These are phyloP conservation scores for Pocillopora damicornis DNA, from an alignment of 64 coral and sea anemone species.

Conservation along the genomic window DNA sequence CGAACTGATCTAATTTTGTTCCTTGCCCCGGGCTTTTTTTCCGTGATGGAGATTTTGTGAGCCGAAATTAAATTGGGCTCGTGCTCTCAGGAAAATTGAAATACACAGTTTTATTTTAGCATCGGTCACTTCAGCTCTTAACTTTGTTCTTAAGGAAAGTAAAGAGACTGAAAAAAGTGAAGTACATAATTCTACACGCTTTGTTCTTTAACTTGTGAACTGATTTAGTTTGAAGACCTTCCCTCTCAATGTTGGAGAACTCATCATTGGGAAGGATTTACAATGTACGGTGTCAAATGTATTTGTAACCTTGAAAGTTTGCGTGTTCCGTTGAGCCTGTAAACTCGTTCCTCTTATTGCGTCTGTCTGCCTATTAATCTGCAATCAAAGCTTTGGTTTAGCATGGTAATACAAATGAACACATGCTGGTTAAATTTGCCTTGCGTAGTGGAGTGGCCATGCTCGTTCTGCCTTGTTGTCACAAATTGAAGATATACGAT, in stretches of 20 bases:
- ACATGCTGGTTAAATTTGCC: neutral
- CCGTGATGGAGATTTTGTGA: neutral
- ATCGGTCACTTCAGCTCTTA: neutral
- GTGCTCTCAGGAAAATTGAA: neutral
- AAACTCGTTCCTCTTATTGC: constrained; percentile 8
- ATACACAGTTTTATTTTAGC: neutral
- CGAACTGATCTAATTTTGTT: neutral
- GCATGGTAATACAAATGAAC: neutral
- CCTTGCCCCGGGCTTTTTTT: neutral
- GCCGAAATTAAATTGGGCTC: constrained; percentile 3
- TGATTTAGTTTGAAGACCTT: neutral
- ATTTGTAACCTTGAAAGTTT: neutral
- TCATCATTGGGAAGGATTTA: constrained; percentile 20
- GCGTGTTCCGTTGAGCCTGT: neutral
- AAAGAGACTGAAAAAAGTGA: neutral
- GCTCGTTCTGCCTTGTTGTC: constrained; percentile 15
- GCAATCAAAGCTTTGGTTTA: neutral
- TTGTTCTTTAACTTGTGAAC: neutral
- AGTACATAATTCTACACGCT: neutral
- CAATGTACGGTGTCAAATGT: constrained; percentile 34
- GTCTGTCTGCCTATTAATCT: neutral
- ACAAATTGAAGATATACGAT: constrained; percentile 25
- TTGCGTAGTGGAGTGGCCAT: neutral
- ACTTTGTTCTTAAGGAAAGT: neutral
- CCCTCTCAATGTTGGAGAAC: constrained; percentile 11